A percentile compares a stretch with the other conserved stretches of the same genome.
Evolutionary conservation across 2,797 vertebrate genomes (phyloP).

Genomic region (Acridotheres tristis): DNA sequence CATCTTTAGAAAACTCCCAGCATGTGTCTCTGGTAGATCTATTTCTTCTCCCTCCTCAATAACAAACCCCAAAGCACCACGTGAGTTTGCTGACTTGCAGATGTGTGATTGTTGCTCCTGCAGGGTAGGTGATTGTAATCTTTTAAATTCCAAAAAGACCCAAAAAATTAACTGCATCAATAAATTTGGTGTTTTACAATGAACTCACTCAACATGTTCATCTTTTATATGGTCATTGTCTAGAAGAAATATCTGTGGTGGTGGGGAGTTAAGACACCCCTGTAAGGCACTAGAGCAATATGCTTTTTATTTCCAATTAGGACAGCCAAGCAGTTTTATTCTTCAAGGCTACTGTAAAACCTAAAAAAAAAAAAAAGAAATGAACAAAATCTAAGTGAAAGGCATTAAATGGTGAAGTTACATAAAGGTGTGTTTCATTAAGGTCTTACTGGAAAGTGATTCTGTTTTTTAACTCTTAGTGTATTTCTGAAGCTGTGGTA

Average conservation of each 20-base stretch:
- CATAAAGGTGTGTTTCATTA: slow-evolving; percentile 43
- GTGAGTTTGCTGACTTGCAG: background rate
- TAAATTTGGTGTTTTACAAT: slow-evolving; percentile 22
- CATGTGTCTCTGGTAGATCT: background rate
- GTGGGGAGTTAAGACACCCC: background rate
- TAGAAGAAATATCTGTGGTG: background rate
- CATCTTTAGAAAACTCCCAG: background rate
- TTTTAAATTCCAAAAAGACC: background rate
- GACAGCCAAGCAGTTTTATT: slow-evolving; percentile 3
- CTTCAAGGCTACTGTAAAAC: slow-evolving; percentile 19
- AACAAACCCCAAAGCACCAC: background rate
- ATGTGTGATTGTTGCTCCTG: background rate
- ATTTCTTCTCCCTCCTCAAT: background rate
- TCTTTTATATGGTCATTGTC: slow-evolving; percentile 37
- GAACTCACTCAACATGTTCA: background rate
- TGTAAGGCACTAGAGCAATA: background rate
- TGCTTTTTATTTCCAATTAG: background rate
- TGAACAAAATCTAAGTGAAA: slow-evolving; percentile 21
- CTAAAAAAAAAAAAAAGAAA: background rate
- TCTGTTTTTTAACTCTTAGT: slow-evolving; percentile 53
- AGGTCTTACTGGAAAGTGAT: slow-evolving; percentile 52
- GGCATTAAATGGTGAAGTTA: slow-evolving; percentile 27
- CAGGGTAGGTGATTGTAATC: background rate
- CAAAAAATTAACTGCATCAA: background rate
- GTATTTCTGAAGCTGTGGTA: slow-evolving; percentile 11